Evolutionary conservation across 2,888 invertebrate species (phyloP), one percentile per base, ranked within the genome.

Genomic region (Pseudococcus viburni): DNA sequence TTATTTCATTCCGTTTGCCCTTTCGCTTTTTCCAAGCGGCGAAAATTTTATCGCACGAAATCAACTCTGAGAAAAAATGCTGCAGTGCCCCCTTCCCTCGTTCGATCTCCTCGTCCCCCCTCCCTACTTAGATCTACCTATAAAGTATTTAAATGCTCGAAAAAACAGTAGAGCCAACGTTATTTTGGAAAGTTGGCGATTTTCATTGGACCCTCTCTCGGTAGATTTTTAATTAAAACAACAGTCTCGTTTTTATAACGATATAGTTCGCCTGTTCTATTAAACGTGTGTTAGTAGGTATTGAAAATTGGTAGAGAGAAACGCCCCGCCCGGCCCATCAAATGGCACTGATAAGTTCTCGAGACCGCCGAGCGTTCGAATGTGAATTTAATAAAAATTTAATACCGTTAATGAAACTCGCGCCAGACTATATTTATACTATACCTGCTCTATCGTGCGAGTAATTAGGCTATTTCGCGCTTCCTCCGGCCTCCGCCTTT

Each of bases 301-400:
- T 73, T 73, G 73, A 73, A n/a, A 73, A 73, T 73, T 4, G 33
- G 42, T 33, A 26, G 73, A 68, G 68, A 68, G n/a, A 55, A 55
- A 55, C 55, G 55, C 55, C 33, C 73, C 73, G 26, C 15, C 73
- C 39, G 12, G 12, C 17, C 9, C 64, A 22, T 3, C 64, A 22
- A 59, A 64, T 64, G 22, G 19, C 73, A 33, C 73, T 68, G 68
- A 68, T 68, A 73, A 73, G 22, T 73, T 73, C 73, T 73, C 2
- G 33, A 73, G 55, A 55, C 55, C 55, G 55, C n/a, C 11, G 55
- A 17, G n/a, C 77, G 39, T 77, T 83, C 73, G 80, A 83, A 73
- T 73, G 80, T 4, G 80, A 83, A 83, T 83, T 83, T 83, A 83
- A 83, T 46, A 83, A 83, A 83, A 83, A 83, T 83, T 83, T 83